A percentile compares a stretch with the other conserved stretches of the same genome.
phyloP scores from a whole-genome alignment of 2,797 vertebrate genomes.

The Galaxias olidus region DNA sequence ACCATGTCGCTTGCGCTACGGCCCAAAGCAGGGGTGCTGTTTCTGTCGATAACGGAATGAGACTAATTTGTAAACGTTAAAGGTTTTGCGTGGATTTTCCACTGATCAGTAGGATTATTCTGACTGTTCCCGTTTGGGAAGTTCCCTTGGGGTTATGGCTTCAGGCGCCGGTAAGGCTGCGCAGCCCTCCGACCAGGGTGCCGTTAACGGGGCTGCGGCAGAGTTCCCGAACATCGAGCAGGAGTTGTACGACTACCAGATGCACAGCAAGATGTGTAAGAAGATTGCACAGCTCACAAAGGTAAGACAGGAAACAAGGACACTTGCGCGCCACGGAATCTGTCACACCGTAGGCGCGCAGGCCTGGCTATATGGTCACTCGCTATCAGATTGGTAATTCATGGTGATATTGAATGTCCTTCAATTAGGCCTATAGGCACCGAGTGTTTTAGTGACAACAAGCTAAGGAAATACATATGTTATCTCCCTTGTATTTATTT shows the following conservation, averaged over 20 bases:
- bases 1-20: constrained; percentile 46
- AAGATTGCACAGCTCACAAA: constrained; percentile 99
- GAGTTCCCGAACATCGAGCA: constrained; percentile 71
- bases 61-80: constrained; percentile 30
- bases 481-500: too few species aligned
- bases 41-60: constrained; percentile 45
- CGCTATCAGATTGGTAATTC: too few species aligned
- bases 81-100: constrained; percentile 47
- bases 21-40: constrained; percentile 40
- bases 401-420: too few species aligned
- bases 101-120: constrained; percentile 46
- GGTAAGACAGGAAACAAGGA: constrained; percentile 71
- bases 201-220: constrained; percentile 80
- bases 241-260: constrained; percentile 80
- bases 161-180: constrained; percentile 82
- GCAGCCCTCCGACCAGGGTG: constrained; percentile 70
- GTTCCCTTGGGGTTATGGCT: constrained; percentile 80
- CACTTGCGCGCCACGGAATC: not conserved
- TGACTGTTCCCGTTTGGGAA: constrained; percentile 59
- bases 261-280: constrained; percentile 97
- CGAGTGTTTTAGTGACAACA: too few species aligned
- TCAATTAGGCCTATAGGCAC: too few species aligned
- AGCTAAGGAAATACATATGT: too few species aligned
- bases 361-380: too few species aligned
- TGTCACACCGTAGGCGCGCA: not conserved